phyloP scores from a whole-genome alignment of 2,888 invertebrate genomes.

The Actias luna region DNA sequence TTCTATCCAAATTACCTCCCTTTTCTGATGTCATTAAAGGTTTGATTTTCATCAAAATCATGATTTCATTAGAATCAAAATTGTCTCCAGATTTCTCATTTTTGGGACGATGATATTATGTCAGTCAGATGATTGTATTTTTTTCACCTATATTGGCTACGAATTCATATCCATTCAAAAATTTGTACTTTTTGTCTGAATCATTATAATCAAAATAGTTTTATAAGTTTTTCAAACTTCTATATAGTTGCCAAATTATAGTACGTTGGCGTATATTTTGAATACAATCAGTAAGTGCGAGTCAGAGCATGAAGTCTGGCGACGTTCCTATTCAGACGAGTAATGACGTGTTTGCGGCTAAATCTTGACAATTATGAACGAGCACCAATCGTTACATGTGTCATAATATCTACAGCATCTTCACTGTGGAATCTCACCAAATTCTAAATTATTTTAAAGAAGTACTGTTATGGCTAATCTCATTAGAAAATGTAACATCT shows the following conservation, averaged over 20 bases:
- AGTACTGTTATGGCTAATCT: neutral
- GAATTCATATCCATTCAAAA: neutral
- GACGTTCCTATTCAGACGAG: slow-evolving; percentile 12
- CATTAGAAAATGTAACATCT: neutral
- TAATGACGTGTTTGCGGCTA: slow-evolving; percentile 1
- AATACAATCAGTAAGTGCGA: neutral
- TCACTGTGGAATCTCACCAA: neutral
- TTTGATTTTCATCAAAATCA: no score
- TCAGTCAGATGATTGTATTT: no score
- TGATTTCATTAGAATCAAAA: no score
- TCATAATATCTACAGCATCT: neutral
- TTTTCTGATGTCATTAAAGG: no score
- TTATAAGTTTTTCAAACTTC: neutral
- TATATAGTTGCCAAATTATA: neutral
- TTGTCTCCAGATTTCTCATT: no score
- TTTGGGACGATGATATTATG: no score
- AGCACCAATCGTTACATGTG: slow-evolving; percentile 10
- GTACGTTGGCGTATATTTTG: neutral
- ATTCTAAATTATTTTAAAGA: neutral
- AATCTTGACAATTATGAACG: slow-evolving; percentile 9
- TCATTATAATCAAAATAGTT: neutral
- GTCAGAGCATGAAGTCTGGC: slow-evolving; percentile 8
- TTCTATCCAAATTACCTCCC: no score
- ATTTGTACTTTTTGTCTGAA: neutral
- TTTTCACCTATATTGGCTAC: no score